A percentile compares a stretch with the other conserved stretches of the same genome.
Evolutionary conservation across 2,888 invertebrate genomes (phyloP).

Genomic region (Drosophila quasianomalipes): DNA sequence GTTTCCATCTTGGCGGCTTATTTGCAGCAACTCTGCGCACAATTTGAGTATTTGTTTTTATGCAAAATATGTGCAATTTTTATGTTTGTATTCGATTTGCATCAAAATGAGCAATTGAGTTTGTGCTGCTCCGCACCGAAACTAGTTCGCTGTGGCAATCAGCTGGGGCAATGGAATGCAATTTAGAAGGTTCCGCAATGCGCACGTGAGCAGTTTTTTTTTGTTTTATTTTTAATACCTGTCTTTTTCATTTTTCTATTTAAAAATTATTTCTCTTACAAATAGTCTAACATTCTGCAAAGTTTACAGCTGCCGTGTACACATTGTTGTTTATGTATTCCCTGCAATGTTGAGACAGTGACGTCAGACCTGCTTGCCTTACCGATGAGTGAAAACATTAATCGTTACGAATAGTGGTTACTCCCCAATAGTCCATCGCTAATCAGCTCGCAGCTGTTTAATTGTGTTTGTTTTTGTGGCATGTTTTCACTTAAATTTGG

Average conservation of each 20-base stretch:
- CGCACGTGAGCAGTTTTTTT: no score
- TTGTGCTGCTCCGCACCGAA: constrained; percentile 19
- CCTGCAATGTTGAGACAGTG: not conserved
- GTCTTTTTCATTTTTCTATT: not conserved
- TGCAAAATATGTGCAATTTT: constrained; percentile 11
- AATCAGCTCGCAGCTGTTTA: constrained; percentile 38
- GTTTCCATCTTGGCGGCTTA: constrained; percentile 35
- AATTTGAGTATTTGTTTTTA: not conserved
- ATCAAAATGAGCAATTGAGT: constrained; percentile 35
- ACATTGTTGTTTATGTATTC: not conserved
- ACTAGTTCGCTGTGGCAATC: constrained; percentile 34
- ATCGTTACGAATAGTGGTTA: not conserved
- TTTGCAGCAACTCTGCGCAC: not conserved
- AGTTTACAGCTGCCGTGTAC: not conserved
- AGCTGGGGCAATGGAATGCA: constrained; percentile 24
- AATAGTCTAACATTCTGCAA: not conserved
- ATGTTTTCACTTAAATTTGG: constrained; percentile 17
- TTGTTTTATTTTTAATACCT: no score
- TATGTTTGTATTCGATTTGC: constrained; percentile 53
- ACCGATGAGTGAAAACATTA: not conserved
- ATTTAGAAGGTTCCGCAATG: constrained; percentile 14
- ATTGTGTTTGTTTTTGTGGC: constrained; percentile 91
- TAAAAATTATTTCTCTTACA: no score
- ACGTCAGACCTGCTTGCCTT: not conserved
- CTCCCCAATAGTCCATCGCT: constrained; percentile 3